These are phyloP conservation scores for Maccullochella peelii DNA, from an alignment of 2,113 vertebrate species.

Conservation along the genomic window DNA sequence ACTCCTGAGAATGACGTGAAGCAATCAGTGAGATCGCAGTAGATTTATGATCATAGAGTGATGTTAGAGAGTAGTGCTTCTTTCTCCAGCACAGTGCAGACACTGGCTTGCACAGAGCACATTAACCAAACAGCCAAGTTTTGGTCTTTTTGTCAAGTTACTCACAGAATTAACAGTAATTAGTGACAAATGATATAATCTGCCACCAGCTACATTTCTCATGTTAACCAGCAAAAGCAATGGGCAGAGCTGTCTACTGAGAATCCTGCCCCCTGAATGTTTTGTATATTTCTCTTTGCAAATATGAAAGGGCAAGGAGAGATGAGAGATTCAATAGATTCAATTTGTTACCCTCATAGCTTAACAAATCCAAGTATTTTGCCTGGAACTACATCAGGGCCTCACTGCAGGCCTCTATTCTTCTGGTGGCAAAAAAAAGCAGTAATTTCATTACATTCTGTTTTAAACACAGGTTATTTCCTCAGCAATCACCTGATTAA, in stretches of 20 bases:
- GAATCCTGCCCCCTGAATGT: neutral
- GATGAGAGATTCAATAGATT: too few species aligned
- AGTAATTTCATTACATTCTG: neutral
- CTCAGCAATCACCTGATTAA: neutral
- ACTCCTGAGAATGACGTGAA: too few species aligned
- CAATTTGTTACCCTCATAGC: neutral
- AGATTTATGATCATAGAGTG: neutral
- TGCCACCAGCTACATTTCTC: neutral
- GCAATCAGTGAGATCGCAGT: neutral
- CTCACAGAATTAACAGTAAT: neutral
- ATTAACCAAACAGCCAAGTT: neutral
- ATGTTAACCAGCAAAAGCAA: neutral
- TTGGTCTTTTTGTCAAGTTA: neutral
- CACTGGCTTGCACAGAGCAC: neutral
- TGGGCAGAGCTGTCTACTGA: neutral
- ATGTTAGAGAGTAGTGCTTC: neutral
- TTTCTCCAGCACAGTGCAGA: neutral
- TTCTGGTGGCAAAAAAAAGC: neutral
- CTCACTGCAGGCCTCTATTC: neutral
- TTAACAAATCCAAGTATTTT: neutral
- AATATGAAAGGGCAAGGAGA: neutral
- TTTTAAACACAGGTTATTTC: constrained; percentile 1
- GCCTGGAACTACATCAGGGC: neutral
- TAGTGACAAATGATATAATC: neutral
- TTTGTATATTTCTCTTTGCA: neutral